Percentiles rank a stretch among this genome's conserved stretches.
Evolutionary conservation across 2,888 invertebrate genomes (phyloP).

Genomic region (Drosophila imparisetae): DNA sequence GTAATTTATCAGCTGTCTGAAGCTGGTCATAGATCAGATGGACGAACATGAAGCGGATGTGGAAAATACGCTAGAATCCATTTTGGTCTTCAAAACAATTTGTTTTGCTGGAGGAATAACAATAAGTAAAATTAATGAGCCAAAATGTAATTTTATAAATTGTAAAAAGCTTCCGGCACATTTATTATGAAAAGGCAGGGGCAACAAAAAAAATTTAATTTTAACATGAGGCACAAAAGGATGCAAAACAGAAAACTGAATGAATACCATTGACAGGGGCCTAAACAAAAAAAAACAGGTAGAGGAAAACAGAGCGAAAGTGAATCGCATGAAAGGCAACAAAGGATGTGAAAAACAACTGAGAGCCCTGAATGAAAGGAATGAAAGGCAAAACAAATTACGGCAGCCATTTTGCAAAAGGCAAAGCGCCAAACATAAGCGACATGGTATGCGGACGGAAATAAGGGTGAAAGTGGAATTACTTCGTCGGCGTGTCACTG

Average conservation of each 20-base stretch:
- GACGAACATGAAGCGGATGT: slow-evolving; percentile 25
- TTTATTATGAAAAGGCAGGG: slow-evolving; percentile 60
- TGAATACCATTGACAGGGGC: slow-evolving; percentile 25
- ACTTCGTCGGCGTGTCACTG: slow-evolving; percentile 73
- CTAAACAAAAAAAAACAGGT: slow-evolving; percentile 16
- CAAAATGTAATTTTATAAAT: slow-evolving; percentile 77
- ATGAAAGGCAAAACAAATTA: slow-evolving; percentile 76
- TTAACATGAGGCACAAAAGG: slow-evolving; percentile 35
- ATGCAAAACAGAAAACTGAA: slow-evolving; percentile 39
- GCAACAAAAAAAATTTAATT: slow-evolving; percentile 17
- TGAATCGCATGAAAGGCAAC: slow-evolving; percentile 64
- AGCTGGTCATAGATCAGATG: slow-evolving; percentile 50
- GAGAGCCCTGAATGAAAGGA: slow-evolving; percentile 55
- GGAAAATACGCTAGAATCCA: slow-evolving; percentile 57
- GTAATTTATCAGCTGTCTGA: slow-evolving; percentile 61
- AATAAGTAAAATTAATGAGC: slow-evolving; percentile 80
- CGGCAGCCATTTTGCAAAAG: slow-evolving; percentile 72
- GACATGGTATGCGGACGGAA: slow-evolving; percentile 26
- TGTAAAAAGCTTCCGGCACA: slow-evolving; percentile 76
- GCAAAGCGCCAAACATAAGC: slow-evolving; percentile 33
- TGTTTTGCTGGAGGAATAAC: slow-evolving; percentile 48
- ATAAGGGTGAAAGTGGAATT: slow-evolving; percentile 80
- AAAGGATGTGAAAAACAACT: slow-evolving; percentile 47
- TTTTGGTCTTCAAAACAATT: slow-evolving; percentile 66
- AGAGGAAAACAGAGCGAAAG: slow-evolving; percentile 59